phyloP scores from a whole-genome alignment of 2,113 vertebrate genomes.

The Planiliza haematocheilus region DNA sequence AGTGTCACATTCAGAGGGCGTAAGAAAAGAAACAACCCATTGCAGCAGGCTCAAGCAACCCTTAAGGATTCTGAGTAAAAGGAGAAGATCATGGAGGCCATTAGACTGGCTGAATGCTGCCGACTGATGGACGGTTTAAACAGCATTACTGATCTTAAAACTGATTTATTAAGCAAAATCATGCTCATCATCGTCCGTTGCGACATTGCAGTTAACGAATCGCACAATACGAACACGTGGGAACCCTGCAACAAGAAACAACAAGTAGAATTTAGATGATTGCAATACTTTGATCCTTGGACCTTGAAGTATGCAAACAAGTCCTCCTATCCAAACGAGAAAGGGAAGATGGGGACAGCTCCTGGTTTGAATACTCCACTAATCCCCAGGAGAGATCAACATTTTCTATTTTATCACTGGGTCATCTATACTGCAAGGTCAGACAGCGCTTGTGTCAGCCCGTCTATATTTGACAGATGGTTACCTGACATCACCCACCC shows the following conservation, averaged over 20 bases:
- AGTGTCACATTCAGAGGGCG: conserved; percentile 76
- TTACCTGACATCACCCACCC: conserved; percentile 76
- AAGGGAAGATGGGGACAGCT: conserved; percentile 11
- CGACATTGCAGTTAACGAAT: conserved; percentile 20
- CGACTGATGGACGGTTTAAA: background rate
- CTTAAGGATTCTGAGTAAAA: conserved; percentile 37
- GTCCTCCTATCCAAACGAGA: conserved; percentile 56
- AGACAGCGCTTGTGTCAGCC: conserved; percentile 57
- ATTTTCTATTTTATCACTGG: conserved; percentile 65
- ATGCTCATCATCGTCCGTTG: background rate
- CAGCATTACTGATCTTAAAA: background rate
- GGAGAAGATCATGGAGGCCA: conserved; percentile 12
- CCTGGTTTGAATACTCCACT: conserved; percentile 39
- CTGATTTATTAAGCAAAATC: conserved; percentile 4
- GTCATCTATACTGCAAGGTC: conserved; percentile 74
- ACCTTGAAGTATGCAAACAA: conserved; percentile 50
- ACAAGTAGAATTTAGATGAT: conserved; percentile 1
- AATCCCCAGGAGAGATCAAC: conserved; percentile 60
- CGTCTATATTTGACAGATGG: conserved; percentile 71
- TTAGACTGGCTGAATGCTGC: conserved; percentile 16
- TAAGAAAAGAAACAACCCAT: conserved; percentile 55
- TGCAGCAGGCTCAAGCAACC: conserved; percentile 32
- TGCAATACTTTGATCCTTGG: conserved; percentile 54
- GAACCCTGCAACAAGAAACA: conserved; percentile 41
- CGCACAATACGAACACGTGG: conserved; percentile 9